These are phyloP conservation scores for Macrosoma leucophasiata DNA, from an alignment of 2,888 invertebrate genomes.

Conservation along the genomic window DNA sequence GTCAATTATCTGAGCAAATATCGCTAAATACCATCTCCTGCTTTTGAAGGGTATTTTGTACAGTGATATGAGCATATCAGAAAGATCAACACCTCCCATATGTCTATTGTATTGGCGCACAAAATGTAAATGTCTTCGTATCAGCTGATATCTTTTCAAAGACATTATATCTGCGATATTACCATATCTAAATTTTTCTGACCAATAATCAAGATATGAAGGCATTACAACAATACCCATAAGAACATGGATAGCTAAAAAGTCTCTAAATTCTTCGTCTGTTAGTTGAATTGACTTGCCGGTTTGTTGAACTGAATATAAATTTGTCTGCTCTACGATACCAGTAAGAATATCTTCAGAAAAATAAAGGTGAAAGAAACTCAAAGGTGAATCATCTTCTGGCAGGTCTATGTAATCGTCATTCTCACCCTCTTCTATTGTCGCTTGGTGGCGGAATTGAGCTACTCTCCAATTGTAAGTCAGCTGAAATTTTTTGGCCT, in stretches of 20 bases:
- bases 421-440: slow-evolving; percentile 17
- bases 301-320: too few relatives aligned
- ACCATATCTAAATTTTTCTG: too few relatives aligned
- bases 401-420: slow-evolving; percentile 17
- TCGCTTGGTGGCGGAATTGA: slow-evolving; percentile 17
- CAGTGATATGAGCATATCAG: slow-evolving; percentile 25
- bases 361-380: neutral
- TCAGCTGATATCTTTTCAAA: too few relatives aligned
- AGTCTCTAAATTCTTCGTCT: too few relatives aligned
- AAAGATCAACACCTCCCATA: slow-evolving; percentile 31
- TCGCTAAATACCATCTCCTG: slow-evolving; percentile 30
- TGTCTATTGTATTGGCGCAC: slow-evolving; percentile 29
- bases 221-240: too few relatives aligned
- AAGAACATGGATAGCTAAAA: too few relatives aligned
- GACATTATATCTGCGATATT: too few relatives aligned
- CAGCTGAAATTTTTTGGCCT: slow-evolving; percentile 13
- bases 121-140: too few relatives aligned
- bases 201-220: too few relatives aligned
- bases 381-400: slow-evolving; percentile 15
- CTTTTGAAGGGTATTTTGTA: slow-evolving; percentile 24
- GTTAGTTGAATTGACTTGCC: too few relatives aligned
- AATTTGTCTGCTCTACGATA: too few relatives aligned
- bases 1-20: slow-evolving; percentile 26
- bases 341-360: too few relatives aligned
- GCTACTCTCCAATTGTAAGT: slow-evolving; percentile 12